Conservation (phyloP, 2,113 vertebrate species). For the Carollia perspicillata region DNA sequence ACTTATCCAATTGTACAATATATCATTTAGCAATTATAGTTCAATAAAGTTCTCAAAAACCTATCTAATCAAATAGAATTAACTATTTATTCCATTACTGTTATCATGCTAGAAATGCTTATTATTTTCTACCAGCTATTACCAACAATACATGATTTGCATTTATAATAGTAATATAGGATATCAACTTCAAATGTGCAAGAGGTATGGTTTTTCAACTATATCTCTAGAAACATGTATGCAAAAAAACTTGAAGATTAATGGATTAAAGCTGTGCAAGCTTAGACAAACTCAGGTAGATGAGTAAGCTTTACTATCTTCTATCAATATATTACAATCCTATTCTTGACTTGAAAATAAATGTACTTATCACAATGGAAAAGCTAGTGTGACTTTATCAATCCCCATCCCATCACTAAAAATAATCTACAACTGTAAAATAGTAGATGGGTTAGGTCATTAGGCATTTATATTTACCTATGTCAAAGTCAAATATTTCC, state of each 20-base stretch:
- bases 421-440: conserved; percentile 32
- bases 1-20: not conserved
- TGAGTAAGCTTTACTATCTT: not conserved
- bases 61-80: not conserved
- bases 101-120: not conserved
- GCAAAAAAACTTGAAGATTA: not conserved
- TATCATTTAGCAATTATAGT: not conserved
- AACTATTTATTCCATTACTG: not conserved
- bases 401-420: not conserved
- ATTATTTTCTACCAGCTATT: conserved; percentile 29
- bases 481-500: not conserved
- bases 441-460: not conserved
- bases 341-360: not conserved
- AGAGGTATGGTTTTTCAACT: not conserved
- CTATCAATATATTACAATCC: not conserved
- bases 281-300: not conserved
- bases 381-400: not conserved
- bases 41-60: conserved; percentile 15
- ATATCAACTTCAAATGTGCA: not conserved
- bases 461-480: not conserved
- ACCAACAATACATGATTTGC: conserved; percentile 33
- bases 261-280: not conserved
- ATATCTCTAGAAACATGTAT: not conserved
- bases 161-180: not conserved
- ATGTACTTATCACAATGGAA: not conserved